These are phyloP conservation scores for Phodopus roborovskii DNA, from an alignment of 2,113 vertebrate genomes.

Conservation along the genomic window DNA sequence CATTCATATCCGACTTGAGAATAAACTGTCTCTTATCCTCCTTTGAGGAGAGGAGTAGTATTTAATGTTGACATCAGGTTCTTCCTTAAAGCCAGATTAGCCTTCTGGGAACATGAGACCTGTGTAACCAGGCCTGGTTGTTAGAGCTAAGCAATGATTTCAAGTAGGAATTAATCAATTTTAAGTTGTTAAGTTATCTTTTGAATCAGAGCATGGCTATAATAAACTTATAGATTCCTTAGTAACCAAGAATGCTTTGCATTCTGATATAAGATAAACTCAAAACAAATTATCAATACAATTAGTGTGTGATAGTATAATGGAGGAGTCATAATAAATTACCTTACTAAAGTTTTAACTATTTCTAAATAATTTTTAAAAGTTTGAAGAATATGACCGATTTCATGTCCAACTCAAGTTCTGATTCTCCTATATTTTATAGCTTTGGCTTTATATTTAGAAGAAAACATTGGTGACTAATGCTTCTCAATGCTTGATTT, in stretches of 20 bases:
- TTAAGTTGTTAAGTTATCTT: constrained; percentile 26
- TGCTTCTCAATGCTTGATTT: background rate
- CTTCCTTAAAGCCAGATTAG: background rate
- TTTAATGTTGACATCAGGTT: background rate
- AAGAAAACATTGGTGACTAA: background rate
- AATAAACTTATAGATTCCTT: constrained; percentile 24
- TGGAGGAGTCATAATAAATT: constrained; percentile 20
- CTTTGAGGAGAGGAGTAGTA: background rate
- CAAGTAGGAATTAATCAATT: constrained; percentile 24
- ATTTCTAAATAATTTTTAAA: constrained; percentile 33
- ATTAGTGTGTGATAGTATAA: constrained; percentile 54
- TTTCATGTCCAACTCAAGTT: constrained; percentile 41
- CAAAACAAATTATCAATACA: constrained; percentile 16
- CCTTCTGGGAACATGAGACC: background rate
- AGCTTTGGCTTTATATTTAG: constrained; percentile 10
- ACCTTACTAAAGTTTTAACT: constrained; percentile 2
- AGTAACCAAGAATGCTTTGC: background rate
- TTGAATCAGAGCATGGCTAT: background rate
- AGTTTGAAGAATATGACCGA: background rate
- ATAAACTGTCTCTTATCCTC: background rate
- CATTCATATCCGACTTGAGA: background rate
- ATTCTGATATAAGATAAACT: constrained; percentile 60
- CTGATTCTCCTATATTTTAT: constrained; percentile 29
- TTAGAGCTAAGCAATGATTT: background rate
- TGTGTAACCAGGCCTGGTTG: background rate